Base-by-base conservation (phyloP, 2,113 vertebrate genomes). In the Cephalopholis sonnerati region DNA sequence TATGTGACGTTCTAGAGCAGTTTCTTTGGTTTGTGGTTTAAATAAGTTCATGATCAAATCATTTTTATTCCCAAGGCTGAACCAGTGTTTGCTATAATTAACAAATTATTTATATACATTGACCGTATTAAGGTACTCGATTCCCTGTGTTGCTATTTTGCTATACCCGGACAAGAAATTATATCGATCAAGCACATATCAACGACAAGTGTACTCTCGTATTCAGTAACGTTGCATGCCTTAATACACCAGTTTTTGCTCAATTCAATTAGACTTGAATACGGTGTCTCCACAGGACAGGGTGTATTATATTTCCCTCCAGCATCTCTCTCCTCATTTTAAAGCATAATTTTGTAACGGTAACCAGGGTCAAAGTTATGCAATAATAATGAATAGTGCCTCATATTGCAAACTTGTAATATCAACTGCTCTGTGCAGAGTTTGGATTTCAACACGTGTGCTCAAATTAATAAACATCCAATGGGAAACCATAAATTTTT, bases 301-400 rank as follows among this genome's bases (percentile, higher is more conserved):
- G 88, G 84, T 93, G 89, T 87, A 88, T 90, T 87, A 86, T 91
- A 85, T 94, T 90, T 89, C 85, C 91, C 86, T 84, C 79, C 81
- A 89, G 81, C 84, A 83, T 93, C 81, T 91, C 82, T 81, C 87
- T 83, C 84, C 89, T 91, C 85, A 55, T 90, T 95, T 92, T 90
- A 90, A 90, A 91, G 94, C 95, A 95, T 96, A 96, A 96, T 96
- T 95, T 95, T 96, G 95, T 94, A 94, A 95, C 87, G 95, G 95
- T 85, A 92, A 96, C 93, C 95, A 96, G 96, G 96, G 96, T 96
- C 94, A 96, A 96, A 95, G 95, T 96, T 96, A 96, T 96, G 96
- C 96, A 96, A 96, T 96, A 96, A 93, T 91, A 90, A 95, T 93
- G 69, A 95, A 86, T 93, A 96, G 96, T 96, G 96, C 95, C 96